A percentile compares a stretch with the other conserved stretches of the same genome.
phyloP scores from a whole-genome alignment of 1,140 invertebrate species.

The Drosophila ohnishii region DNA sequence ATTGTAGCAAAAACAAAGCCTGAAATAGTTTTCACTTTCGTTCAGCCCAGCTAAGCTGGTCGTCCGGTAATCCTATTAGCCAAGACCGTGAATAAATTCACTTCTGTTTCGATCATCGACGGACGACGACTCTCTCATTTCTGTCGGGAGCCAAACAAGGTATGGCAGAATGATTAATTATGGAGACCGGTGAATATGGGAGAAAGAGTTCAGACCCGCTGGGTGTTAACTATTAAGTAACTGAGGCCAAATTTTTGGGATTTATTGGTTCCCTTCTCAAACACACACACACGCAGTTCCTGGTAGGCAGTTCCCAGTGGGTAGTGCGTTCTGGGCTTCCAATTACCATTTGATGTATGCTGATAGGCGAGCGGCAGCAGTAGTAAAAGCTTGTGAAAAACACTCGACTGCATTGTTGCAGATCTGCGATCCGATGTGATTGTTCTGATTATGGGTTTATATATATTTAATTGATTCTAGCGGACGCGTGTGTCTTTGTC shows the following conservation, averaged over 20 bases:
- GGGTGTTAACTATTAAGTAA: constrained; percentile 28
- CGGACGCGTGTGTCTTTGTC: constrained; percentile 19
- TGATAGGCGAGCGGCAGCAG: constrained; percentile 65
- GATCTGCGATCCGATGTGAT: constrained; percentile 32
- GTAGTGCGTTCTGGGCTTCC: constrained; percentile 17
- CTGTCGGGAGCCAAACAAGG: constrained; percentile 22
- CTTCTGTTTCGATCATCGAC: constrained; percentile 34
- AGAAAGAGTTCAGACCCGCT: constrained; percentile 21
- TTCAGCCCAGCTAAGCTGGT: constrained; percentile 17
- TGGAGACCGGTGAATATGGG: constrained; percentile 2
- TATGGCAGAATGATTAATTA: constrained; percentile 46
- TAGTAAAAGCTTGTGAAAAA: constrained; percentile 62
- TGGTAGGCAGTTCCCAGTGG: background rate
- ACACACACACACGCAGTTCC: background rate
- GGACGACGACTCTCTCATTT: constrained; percentile 36
- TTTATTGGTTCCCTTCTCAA: background rate
- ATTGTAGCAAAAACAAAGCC: constrained; percentile 21
- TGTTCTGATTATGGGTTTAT: constrained; percentile 28
- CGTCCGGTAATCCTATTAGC: constrained; percentile 49
- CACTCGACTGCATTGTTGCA: constrained; percentile 44
- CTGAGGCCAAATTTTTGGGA: constrained; percentile 2
- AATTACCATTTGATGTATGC: constrained; percentile 54
- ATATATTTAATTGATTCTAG: constrained; percentile 28
- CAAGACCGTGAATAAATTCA: constrained; percentile 39
- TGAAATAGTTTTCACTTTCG: constrained; percentile 45